These are phyloP conservation scores for Drosophila imparisetae DNA, from an alignment of 2,888 invertebrate genomes.

Conservation along the genomic window DNA sequence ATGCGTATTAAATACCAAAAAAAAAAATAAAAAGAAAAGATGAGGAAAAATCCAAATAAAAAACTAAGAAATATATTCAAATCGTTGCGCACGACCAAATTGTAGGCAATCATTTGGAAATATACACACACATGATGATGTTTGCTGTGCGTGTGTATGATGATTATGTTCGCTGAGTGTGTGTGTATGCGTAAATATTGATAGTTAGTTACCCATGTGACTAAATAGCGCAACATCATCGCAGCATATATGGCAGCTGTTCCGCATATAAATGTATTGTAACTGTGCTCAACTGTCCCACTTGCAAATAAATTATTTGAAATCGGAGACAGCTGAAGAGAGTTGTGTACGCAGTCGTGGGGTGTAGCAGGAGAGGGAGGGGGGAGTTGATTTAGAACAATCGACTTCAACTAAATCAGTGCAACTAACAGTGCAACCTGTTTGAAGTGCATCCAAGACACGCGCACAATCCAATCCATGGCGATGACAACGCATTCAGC, in stretches of 20 bases:
- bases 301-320: slow-evolving; percentile 60
- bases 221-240: slow-evolving; percentile 43
- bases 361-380: neutral
- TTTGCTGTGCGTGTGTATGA: slow-evolving; percentile 9
- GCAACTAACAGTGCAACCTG: slow-evolving; percentile 80
- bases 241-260: slow-evolving; percentile 10
- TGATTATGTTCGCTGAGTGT: neutral
- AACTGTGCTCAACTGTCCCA: slow-evolving; percentile 58
- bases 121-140: slow-evolving; percentile 30
- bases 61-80: slow-evolving; percentile 49
- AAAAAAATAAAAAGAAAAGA: slow-evolving; percentile 14
- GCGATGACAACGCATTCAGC: slow-evolving; percentile 41
- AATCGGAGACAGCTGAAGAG: slow-evolving; percentile 9
- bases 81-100: slow-evolving; percentile 76
- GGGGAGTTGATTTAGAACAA: slow-evolving; percentile 55
- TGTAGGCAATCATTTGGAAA: slow-evolving; percentile 76
- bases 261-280: slow-evolving; percentile 7
- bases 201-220: slow-evolving; percentile 59
- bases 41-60: slow-evolving; percentile 17
- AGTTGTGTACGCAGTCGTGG: too few species aligned
- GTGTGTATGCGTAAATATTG: slow-evolving; percentile 45
- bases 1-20: slow-evolving; percentile 73
- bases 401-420: slow-evolving; percentile 71
- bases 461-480: slow-evolving; percentile 2
- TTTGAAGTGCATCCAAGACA: slow-evolving; percentile 48